Base-by-base conservation (phyloP, 2,888 invertebrate genomes). In the Strigamia crassipes region DNA sequence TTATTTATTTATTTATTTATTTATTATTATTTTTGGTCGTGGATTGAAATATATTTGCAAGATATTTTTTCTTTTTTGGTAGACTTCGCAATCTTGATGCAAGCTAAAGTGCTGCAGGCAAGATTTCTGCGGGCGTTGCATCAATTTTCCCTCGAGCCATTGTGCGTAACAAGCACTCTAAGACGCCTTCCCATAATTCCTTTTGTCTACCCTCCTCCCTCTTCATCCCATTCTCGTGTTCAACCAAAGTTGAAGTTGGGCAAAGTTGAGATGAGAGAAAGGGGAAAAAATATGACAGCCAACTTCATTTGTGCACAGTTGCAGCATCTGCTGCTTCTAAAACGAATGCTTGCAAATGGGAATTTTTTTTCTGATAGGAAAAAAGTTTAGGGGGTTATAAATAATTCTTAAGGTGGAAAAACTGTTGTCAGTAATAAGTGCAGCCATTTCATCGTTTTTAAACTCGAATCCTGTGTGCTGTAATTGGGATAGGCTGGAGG, bases 91-190 rank as follows among this genome's bases (percentile, higher is more conserved):
- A 51, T 51, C 51, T 51, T 51, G 51, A 51, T 51, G 51, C 51
- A 51, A 51, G 51, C 51, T 51, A 51, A 51, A 51, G 51, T 51
- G 51, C 51, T 51, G 51, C 51, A 51, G 51, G 51, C 51, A 51
- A 51, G 51, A 51, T 51, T 51, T 51, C 51, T 51, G 51, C 51
- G 51, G 51, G 51, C 51, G 51, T 51, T 51, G 51, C 51, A 51
- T 51, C 51, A 51, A 51, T 51, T 51, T 51, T 51, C 51, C 51
- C 51, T 51, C 51, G 51, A 51, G 51, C 15, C 51, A 51, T 51
- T 51, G 51, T 51, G 51, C 51, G 51, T 51, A 51, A 51, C 51
- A 51, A 51, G 51, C 51, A 51, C 51, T 51, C 51, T 51, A 51
- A 51, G 51, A 51, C 51, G 51, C 51, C 51, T 51, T 51, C 51